Percentiles rank a stretch among this genome's conserved stretches.
These are phyloP conservation scores for Xiphias gladius DNA, from an alignment of 2,113 vertebrate species.

Conservation along the genomic window DNA sequence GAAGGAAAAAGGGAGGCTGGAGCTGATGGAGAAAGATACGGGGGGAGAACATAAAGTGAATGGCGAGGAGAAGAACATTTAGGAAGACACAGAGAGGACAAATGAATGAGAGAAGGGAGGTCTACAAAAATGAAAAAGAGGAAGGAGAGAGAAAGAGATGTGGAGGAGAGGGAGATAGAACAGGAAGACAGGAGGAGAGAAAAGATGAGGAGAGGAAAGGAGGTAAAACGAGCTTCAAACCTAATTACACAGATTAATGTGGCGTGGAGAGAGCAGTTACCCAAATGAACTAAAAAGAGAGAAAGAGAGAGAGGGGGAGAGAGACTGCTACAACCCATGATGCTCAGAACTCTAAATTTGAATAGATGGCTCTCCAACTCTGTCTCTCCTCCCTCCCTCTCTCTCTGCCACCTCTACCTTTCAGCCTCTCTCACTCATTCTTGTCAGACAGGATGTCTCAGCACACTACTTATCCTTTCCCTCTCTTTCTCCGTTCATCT, in stretches of 20 bases:
- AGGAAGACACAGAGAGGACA: not conserved
- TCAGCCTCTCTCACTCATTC: conserved; percentile 22
- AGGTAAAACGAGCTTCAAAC: conserved; percentile 62
- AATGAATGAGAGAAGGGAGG: not conserved
- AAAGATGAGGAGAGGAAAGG: conserved; percentile 12
- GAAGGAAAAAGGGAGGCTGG: not conserved
- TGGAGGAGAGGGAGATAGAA: not conserved
- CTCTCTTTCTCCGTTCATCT: not conserved
- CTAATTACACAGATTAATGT: conserved; percentile 85
- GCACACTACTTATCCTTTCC: conserved; percentile 4
- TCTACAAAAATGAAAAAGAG: not conserved
- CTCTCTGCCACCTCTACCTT: not conserved
- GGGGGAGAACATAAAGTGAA: too few relatives aligned
- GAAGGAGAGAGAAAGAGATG: not conserved
- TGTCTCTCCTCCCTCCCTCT: conserved; percentile 32
- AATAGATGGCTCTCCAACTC: conserved; percentile 45
- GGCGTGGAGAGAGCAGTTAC: conserved; percentile 77
- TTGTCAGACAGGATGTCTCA: conserved; percentile 53
- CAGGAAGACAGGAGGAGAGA: not conserved
- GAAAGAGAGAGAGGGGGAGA: conserved; percentile 15
- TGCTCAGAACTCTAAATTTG: conserved; percentile 30
- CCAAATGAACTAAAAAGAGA: conserved; percentile 69
- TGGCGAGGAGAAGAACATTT: not conserved
- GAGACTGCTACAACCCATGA: conserved; percentile 33
- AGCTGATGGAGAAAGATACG: not conserved